Evolutionary conservation across 2,797 vertebrate species (phyloP).

Genomic region (Salmo trutta): DNA sequence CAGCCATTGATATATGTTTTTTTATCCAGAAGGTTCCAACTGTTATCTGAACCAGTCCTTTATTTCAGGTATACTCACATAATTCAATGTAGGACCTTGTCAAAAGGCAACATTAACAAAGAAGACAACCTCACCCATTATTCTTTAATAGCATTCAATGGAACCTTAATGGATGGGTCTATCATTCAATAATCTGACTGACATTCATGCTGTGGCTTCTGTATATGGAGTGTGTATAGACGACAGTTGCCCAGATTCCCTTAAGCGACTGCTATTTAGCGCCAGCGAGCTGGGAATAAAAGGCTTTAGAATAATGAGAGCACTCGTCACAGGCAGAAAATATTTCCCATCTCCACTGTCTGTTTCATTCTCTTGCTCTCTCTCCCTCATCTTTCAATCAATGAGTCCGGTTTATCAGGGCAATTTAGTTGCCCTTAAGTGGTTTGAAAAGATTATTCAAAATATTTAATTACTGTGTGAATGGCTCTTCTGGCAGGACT

Average conservation of each 20-base stretch:
- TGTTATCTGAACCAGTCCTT: constrained; percentile 85
- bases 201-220: constrained; percentile 84
- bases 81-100: constrained; percentile 93
- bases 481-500: constrained; percentile 87
- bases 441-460: constrained; percentile 98
- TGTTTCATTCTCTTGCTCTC: constrained; percentile 78
- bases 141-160: constrained; percentile 92
- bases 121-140: constrained; percentile 85
- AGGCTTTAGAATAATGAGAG: constrained; percentile 87
- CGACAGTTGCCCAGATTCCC: constrained; percentile 86
- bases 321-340: constrained; percentile 88
- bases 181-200: constrained; percentile 85
- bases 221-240: constrained; percentile 81
- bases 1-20: constrained; percentile 44
- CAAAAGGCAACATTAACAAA: constrained; percentile 92
- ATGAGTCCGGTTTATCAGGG: constrained; percentile 78
- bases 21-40: constrained; percentile 79
- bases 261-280: constrained; percentile 95
- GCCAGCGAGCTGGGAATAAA: constrained; percentile 88
- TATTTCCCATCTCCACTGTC: constrained; percentile 87
- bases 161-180: constrained; percentile 92
- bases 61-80: constrained; percentile 88
- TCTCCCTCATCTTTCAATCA: constrained; percentile 66
- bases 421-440: constrained; percentile 93
- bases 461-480: constrained; percentile 98